A percentile compares a stretch with the other conserved stretches of the same genome.
Conservation (phyloP, 1,140 invertebrate species). For the Ditylenchus dipsaci region DNA sequence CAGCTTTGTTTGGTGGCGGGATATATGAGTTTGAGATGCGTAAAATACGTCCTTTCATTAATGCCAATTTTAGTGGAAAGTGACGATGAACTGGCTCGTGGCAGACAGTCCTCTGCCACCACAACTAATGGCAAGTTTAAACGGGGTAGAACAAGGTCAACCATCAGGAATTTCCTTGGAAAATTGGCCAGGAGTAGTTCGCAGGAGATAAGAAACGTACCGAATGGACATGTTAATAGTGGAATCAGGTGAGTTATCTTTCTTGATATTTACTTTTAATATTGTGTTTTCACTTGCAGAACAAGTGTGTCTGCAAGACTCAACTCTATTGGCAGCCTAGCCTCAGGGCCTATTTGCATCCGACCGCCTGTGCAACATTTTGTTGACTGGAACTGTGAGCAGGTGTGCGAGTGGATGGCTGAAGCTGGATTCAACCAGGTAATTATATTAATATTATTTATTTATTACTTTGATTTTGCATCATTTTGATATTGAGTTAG, state of each 20-base stretch:
- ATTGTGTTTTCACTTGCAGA: neutral
- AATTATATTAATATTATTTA: too few relatives aligned
- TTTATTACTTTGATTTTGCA: too few relatives aligned
- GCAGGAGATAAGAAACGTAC: constrained; percentile 63
- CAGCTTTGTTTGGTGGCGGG: too few relatives aligned
- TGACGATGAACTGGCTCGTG: constrained; percentile 49
- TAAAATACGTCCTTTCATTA: too few relatives aligned
- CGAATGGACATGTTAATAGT: constrained; percentile 3
- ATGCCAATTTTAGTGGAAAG: constrained; percentile 44
- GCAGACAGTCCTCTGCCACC: constrained; percentile 21
- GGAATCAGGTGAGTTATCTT: neutral
- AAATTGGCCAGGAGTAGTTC: constrained; percentile 70
- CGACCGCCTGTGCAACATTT: constrained; percentile 60
- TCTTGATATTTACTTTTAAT: neutral
- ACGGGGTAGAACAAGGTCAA: constrained; percentile 51
- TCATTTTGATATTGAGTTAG: too few relatives aligned
- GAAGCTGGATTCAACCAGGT: constrained; percentile 74
- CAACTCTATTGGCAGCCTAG: neutral
- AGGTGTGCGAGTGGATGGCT: constrained; percentile 80
- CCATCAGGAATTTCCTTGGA: constrained; percentile 47
- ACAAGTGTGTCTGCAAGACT: constrained; percentile 64
- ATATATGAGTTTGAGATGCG: too few relatives aligned
- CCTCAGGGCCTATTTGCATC: constrained; percentile 21
- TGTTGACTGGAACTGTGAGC: constrained; percentile 73
- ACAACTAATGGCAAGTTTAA: constrained; percentile 40